phyloP scores from a whole-genome alignment of 2,113 vertebrate genomes.

The Notarius quadriscutis region DNA sequence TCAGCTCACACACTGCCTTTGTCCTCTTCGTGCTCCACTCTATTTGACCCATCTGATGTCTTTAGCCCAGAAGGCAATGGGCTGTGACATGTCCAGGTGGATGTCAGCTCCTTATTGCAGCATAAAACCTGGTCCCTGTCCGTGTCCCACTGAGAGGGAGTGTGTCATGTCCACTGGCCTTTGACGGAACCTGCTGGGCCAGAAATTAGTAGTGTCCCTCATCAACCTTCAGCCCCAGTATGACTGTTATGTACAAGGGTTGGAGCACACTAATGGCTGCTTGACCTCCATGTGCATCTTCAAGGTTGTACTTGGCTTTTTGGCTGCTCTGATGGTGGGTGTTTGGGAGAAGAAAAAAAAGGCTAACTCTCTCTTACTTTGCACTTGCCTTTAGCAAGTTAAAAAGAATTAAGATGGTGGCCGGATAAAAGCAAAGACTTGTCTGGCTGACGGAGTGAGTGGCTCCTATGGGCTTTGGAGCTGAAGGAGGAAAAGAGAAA shows the following conservation, averaged over 20 bases:
- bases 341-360: background rate
- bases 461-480: constrained; percentile 28
- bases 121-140: constrained; percentile 51
- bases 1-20: constrained; percentile 25
- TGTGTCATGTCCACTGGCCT: constrained; percentile 40
- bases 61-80: constrained; percentile 35
- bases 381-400: constrained; percentile 40
- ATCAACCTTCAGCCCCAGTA: constrained; percentile 49
- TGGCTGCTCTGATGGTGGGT: constrained; percentile 15
- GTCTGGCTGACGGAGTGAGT: constrained; percentile 32
- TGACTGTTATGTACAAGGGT: constrained; percentile 26
- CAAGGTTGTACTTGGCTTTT: constrained; percentile 42
- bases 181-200: constrained; percentile 55
- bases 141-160: constrained; percentile 47
- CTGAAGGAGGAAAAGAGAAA: background rate
- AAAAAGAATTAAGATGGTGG: constrained; percentile 48
- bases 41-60: constrained; percentile 43
- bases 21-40: constrained; percentile 13
- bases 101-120: constrained; percentile 45
- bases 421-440: constrained; percentile 46
- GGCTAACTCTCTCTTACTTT: background rate
- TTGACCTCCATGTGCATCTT: constrained; percentile 41
- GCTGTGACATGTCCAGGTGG: constrained; percentile 49
- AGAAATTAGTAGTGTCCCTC: constrained; percentile 48
- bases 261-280: constrained; percentile 35